These are phyloP conservation scores for Clytia hemisphaerica DNA, from an alignment of 30 jellyfish, hydroid and myxozoan species.

Conservation along the genomic window DNA sequence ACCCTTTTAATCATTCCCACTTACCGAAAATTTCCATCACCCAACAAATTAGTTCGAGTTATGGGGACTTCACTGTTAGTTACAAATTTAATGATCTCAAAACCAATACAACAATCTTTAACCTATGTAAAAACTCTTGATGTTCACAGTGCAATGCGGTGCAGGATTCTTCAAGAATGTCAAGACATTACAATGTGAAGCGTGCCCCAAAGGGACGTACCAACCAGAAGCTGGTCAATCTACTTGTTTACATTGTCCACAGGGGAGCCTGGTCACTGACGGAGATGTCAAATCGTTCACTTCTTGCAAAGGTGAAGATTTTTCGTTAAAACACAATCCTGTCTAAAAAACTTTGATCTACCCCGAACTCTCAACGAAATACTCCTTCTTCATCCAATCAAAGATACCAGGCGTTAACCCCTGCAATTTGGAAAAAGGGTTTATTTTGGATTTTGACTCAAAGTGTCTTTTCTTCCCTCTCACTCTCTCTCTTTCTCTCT, in stretches of 20 bases:
- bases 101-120: too few species aligned
- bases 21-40: too few species aligned
- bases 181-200: slow-evolving; percentile 50
- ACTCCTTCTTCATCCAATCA: too few species aligned
- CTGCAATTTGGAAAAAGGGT: too few species aligned
- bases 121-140: too few species aligned
- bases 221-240: slow-evolving; percentile 86
- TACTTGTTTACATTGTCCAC: slow-evolving; percentile 69
- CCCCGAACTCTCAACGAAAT: too few species aligned
- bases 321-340: not conserved
- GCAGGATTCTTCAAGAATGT: slow-evolving; percentile 71
- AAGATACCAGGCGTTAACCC: too few species aligned
- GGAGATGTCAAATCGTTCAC: slow-evolving; percentile 53
- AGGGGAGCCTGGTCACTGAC: slow-evolving; percentile 54
- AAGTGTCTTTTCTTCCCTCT: not conserved
- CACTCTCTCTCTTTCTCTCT: too few species aligned
- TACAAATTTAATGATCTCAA: too few species aligned
- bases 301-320: slow-evolving; percentile 64
- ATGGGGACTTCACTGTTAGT: too few species aligned
- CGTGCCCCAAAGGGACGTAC: slow-evolving; percentile 73
- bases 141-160: slow-evolving; percentile 49
- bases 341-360: not conserved
- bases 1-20: too few species aligned
- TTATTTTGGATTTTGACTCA: not conserved
- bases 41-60: too few species aligned